phyloP scores from a whole-genome alignment of 2,797 vertebrate species.

The Eleutherodactylus coqui region DNA sequence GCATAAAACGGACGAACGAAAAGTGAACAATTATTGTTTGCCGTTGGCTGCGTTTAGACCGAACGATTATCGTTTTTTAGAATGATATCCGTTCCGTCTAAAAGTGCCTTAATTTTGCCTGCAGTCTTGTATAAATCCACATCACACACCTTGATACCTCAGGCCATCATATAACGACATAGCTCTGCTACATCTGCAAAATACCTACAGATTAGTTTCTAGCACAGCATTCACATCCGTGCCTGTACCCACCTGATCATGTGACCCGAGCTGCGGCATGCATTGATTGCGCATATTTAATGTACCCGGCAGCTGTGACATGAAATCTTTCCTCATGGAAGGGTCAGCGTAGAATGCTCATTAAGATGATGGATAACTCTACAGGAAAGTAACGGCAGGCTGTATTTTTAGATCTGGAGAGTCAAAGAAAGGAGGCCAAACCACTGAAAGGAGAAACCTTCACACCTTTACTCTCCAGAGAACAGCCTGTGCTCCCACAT shows the following conservation, averaged over 20 bases:
- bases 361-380: slow-evolving; percentile 61
- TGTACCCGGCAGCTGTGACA: slow-evolving; percentile 45
- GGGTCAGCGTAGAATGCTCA: slow-evolving; percentile 52
- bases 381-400: slow-evolving; percentile 36
- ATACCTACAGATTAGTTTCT: background rate
- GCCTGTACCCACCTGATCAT: background rate
- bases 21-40: no score
- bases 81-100: no score
- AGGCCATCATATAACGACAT: no score
- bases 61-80: no score
- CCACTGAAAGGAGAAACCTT: slow-evolving; percentile 49
- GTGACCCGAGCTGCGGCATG: background rate
- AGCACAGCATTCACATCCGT: background rate
- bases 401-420: slow-evolving; percentile 51
- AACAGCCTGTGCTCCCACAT: slow-evolving; percentile 25
- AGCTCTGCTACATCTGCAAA: background rate
- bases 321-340: slow-evolving; percentile 61
- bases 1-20: no score
- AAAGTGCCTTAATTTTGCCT: no score
- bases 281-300: slow-evolving; percentile 50
- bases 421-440: slow-evolving; percentile 33
- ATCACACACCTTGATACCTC: background rate
- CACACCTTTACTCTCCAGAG: slow-evolving; percentile 48
- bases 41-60: no score
- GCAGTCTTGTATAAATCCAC: background rate